Conservation (phyloP, 1,140 invertebrate species). For the Eriosoma lanigerum region DNA sequence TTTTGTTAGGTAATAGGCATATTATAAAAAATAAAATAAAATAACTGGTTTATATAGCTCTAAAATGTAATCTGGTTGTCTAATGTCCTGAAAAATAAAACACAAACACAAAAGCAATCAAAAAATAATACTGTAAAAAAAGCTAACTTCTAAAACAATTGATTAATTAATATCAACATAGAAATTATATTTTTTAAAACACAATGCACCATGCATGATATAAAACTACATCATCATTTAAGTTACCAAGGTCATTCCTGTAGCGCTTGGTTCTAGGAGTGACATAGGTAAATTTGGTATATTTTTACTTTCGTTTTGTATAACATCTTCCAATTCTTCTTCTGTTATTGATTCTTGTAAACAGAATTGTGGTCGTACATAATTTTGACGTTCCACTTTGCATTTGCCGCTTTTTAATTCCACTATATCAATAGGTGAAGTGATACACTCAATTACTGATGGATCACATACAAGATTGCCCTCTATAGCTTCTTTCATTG, state of each 20-base stretch:
- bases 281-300: background rate
- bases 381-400: slow-evolving; percentile 5
- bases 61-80: slow-evolving; percentile 25
- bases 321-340: slow-evolving; percentile 32
- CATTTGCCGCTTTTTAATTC: background rate
- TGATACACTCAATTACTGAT: background rate
- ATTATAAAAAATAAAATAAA: slow-evolving; percentile 19
- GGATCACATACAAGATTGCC: slow-evolving; percentile 61
- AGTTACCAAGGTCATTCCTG: slow-evolving; percentile 43
- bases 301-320: slow-evolving; percentile 1
- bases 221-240: slow-evolving; percentile 1
- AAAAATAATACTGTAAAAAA: slow-evolving; percentile 2
- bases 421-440: slow-evolving; percentile 5
- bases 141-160: background rate
- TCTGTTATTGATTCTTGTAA: slow-evolving; percentile 44
- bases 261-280: slow-evolving; percentile 12
- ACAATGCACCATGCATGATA: slow-evolving; percentile 43
- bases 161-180: background rate
- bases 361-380: background rate
- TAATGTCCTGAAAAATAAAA: slow-evolving; percentile 37
- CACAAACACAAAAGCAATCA: slow-evolving; percentile 38
- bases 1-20: slow-evolving; percentile 27
- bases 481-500: slow-evolving; percentile 78
- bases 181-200: background rate
- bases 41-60: slow-evolving; percentile 19